Base-by-base conservation (phyloP, 2,797 vertebrate species). In the Paramormyrops hopkinsi region DNA sequence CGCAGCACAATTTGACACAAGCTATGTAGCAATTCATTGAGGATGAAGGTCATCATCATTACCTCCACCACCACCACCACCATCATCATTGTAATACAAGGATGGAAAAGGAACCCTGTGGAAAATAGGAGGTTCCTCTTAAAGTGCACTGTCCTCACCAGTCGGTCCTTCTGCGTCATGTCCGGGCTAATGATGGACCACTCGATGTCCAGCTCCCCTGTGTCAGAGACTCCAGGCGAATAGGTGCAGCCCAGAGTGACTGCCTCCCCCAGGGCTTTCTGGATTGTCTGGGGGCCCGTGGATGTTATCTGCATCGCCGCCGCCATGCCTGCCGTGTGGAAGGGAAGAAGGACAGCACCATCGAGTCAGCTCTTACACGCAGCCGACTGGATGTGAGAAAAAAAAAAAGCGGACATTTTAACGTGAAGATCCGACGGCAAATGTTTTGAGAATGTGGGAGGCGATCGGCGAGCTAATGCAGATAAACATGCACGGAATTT, bases 181-280 rank as follows among this genome's bases (percentile, higher is more conserved):
- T 98, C 98, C 0, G 97, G 96, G 4, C 94, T 96, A 93, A 98
- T 91, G 69, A 95, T 95, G 93, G 93, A 96, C 98, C 98, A 99
- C 89, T 98, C 97, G 0, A 99, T 97, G 90, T 98, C 98, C 92
- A 98, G 93, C 0, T 96, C 96, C 25, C 98, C 98, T 0, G 91
- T 94, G 92, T 98, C 98, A 19, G 92, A 46, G 0, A 95, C 14
- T 5, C 89, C 94, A 0, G 96, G 91, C 0, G 92, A 93, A 69
- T 96, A 99, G 25, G 96, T 97, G 92, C 98, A 99, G 1, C 94
- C 96, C 89, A 99, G 91, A 4, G 50, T 94, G 56, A 97, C 95
- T 0, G 93, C 94, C 19, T 95, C 94, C 0, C 97, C 96, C 90
- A 93, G 93, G 0, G 96, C 95, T 89, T 95, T 94, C 76, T 97